A percentile compares a stretch with the other conserved stretches of the same genome.
phyloP scores from a whole-genome alignment of 2,888 invertebrate genomes.

The Andrena chrysosceles region DNA sequence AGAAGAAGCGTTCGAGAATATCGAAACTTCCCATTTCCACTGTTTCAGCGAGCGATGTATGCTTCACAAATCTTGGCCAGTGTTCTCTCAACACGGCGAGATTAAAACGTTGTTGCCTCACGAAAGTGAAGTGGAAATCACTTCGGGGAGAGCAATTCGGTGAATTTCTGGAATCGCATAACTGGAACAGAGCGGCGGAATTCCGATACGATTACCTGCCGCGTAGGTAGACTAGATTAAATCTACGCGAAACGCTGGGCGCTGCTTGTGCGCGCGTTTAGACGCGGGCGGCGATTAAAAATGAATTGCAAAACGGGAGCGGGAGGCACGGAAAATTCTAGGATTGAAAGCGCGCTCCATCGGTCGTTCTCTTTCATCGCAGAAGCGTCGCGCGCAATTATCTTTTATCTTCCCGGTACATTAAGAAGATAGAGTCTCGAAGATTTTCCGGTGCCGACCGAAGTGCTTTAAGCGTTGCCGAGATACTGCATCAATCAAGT shows the following conservation, averaged over 20 bases:
- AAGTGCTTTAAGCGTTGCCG: not conserved
- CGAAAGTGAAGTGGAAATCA: constrained; percentile 17
- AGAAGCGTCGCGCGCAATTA: constrained; percentile 15
- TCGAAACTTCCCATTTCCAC: not conserved
- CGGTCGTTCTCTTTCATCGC: not conserved
- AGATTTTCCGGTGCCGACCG: constrained; percentile 20
- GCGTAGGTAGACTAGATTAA: constrained; percentile 30
- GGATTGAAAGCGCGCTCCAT: not conserved
- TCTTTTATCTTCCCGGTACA: constrained; percentile 25
- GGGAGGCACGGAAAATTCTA: not conserved
- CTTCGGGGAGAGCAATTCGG: constrained; percentile 10
- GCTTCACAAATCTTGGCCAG: too few relatives aligned
- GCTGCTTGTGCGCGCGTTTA: not conserved
- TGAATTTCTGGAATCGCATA: constrained; percentile 37
- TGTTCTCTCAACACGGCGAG: not conserved
- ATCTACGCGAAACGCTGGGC: constrained; percentile 30
- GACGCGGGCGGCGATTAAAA: not conserved
- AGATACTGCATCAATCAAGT: constrained; percentile 51
- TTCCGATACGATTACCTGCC: constrained; percentile 45
- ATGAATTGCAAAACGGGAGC: constrained; percentile 9
- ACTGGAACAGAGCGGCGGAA: constrained; percentile 32
- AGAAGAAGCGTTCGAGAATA: not conserved
- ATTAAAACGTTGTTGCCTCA: constrained; percentile 2
- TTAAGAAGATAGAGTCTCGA: constrained; percentile 12
- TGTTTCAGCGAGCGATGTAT: too few relatives aligned